phyloP scores from a whole-genome alignment of 2,113 vertebrate species.

The Forbesichthys papilliferus region DNA sequence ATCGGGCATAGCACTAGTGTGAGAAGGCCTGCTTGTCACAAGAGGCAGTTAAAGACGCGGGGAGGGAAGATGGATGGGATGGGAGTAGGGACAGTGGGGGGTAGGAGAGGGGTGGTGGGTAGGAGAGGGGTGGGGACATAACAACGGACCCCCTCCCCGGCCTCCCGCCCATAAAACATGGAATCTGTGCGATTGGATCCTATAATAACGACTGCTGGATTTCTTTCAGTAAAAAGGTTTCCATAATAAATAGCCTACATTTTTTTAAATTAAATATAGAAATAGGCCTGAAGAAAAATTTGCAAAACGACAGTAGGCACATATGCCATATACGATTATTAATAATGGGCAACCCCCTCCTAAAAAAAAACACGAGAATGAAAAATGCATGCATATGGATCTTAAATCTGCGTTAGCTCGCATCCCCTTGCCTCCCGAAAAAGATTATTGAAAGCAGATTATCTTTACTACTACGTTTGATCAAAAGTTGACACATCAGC shows the following conservation, averaged over 20 bases:
- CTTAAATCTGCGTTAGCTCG: too few species aligned
- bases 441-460: too few species aligned
- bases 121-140: conserved; percentile 1
- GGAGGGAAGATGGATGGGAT: conserved; percentile 12
- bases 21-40: neutral
- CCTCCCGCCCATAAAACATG: conserved; percentile 49
- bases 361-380: too few species aligned
- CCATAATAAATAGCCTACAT: conserved; percentile 15
- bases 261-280: conserved; percentile 5
- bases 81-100: neutral
- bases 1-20: neutral
- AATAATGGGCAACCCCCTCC: too few species aligned
- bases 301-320: too few species aligned
- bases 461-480: too few species aligned
- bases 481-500: conserved; percentile 24
- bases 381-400: too few species aligned
- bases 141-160: neutral
- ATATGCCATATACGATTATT: too few species aligned
- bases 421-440: too few species aligned
- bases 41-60: conserved; percentile 29
- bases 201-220: conserved; percentile 54
- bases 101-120: neutral
- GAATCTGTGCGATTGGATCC: conserved; percentile 63
- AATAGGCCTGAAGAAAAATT: too few species aligned
- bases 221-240: conserved; percentile 42